Base-by-base conservation (phyloP, 2,797 vertebrate species). In the Pyrocephalus nanus region DNA sequence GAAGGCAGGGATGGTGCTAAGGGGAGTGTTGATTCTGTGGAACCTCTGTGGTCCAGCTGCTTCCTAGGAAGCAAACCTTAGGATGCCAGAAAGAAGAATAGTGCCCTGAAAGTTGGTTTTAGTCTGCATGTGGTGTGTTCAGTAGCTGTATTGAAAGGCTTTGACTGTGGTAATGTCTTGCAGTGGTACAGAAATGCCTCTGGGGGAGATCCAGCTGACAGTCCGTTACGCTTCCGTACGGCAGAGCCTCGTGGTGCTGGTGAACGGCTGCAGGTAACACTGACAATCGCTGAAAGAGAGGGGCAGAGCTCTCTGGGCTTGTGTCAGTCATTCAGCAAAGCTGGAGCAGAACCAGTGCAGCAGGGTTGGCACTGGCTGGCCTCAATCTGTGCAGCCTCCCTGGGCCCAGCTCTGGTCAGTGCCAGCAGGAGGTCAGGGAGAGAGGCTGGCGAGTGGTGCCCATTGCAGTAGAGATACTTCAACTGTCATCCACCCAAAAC, bases 161-260 rank as follows among this genome's bases (percentile, higher is more conserved):
- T 30, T 85, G 86, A 1, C 77, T 67, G 71, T 77, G 85, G 19
- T 5, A 43, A 89, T 96, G 61, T 84, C 73, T 97, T 97, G 14
- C 81, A 99, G 99, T 3, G 98, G 97, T 57, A 96, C 98, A 4
- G 97, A 97, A 50, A 97, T 98, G 71, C 97, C 98, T 4, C 98
- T 99, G 95, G 99, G 99, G 12, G 98, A 99, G 97, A 99, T 99
- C 89, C 97, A 98, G 73, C 96, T 99, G 79, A 98, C 98, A 0
- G 96, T 99, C 57, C 98, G 98, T 12, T 99, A 99, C 0, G 98
- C 98, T 29, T 96, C 96, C 17, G 88, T 99, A 75, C 98, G 98
- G 85, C 98, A 98, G 66, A 99, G 98, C 76, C 99, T 99, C 27
- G 95, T 98, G 0, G 97, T 99, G 85, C 64, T 98, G 3, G 96